phyloP scores from a whole-genome alignment of 92 coral and sea anemone genomes.

The Parazoanthus atlanticus region DNA sequence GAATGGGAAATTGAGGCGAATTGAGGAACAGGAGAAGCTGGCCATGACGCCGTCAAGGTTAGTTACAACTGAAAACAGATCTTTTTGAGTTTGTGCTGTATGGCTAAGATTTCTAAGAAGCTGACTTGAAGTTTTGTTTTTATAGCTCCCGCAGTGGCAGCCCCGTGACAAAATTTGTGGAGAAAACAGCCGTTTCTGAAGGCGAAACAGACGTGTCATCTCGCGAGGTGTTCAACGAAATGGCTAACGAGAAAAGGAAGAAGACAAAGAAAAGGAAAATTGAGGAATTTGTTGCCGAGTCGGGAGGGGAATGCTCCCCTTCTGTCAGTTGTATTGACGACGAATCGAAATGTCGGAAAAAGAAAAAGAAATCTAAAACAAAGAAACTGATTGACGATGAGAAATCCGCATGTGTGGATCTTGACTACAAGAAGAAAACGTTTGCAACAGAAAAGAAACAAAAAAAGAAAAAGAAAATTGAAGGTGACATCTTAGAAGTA shows the following conservation, averaged over 20 bases:
- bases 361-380: background rate
- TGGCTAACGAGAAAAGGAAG: background rate
- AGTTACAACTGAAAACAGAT: constrained; percentile 1
- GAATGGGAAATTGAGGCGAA: constrained; percentile 83
- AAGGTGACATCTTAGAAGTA: background rate
- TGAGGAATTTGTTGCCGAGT: background rate
- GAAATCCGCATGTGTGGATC: background rate
- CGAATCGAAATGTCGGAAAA: background rate
- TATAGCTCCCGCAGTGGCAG: constrained; percentile 54
- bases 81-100: background rate
- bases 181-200: constrained; percentile 24
- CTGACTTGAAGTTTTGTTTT: background rate
- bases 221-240: background rate
- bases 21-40: constrained; percentile 81
- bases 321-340: background rate
- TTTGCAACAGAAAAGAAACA: background rate
- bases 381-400: background rate
- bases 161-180: constrained; percentile 34
- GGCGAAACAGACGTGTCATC: constrained; percentile 21
- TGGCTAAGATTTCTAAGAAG: background rate
- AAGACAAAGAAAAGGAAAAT: background rate
- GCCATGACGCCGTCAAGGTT: constrained; percentile 58
- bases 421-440: background rate
- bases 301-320: background rate
- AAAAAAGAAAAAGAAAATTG: background rate